A percentile compares a stretch with the other conserved stretches of the same genome.
Evolutionary conservation across 2,888 invertebrate genomes (phyloP).

Genomic region (Erebia palarica): DNA sequence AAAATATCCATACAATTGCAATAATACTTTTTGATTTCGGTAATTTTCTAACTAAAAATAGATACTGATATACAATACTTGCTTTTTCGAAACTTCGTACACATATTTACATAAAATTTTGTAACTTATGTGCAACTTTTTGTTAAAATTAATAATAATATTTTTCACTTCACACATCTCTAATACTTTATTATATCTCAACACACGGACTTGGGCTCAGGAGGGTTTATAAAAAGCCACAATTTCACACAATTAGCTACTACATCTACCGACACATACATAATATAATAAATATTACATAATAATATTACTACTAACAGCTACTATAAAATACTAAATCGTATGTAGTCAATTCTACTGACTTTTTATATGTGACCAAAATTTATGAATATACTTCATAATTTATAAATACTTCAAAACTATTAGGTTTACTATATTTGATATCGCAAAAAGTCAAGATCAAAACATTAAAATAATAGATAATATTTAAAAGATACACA

Average conservation of each 20-base stretch:
- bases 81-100: neutral
- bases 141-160: neutral
- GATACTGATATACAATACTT: constrained; percentile 2
- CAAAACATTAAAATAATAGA: constrained; percentile 15
- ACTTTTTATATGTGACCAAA: neutral
- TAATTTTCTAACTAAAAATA: neutral
- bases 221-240: constrained; percentile 18
- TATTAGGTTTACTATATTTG: neutral
- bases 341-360: constrained; percentile 1
- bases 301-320: constrained; percentile 4
- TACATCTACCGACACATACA: constrained; percentile 34
- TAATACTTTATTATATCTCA: constrained; percentile 2
- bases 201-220: constrained; percentile 19
- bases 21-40: constrained; percentile 13
- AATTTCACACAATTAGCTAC: constrained; percentile 28
- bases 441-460: constrained; percentile 8
- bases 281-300: constrained; percentile 25
- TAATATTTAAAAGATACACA: neutral
- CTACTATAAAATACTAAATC: constrained; percentile 16
- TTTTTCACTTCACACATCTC: neutral
- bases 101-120: neutral
- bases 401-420: neutral
- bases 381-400: neutral
- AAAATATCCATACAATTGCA: constrained; percentile 29
- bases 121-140: neutral